phyloP scores from a whole-genome alignment of 2,113 vertebrate genomes.

The Athene cunicularia region DNA sequence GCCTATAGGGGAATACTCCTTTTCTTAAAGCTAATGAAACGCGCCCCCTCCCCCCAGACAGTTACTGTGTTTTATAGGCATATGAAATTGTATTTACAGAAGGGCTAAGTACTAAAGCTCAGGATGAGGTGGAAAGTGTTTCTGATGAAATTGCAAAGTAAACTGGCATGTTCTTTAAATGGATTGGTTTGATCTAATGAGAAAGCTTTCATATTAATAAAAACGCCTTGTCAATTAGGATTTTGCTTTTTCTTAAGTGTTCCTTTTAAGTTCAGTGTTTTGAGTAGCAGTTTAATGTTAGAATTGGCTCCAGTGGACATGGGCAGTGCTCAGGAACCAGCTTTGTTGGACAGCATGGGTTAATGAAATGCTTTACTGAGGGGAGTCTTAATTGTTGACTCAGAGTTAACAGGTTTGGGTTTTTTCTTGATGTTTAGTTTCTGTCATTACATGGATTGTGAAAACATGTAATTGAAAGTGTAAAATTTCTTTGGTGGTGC shows the following conservation, averaged over 20 bases:
- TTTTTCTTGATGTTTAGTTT: background rate
- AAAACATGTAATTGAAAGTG: background rate
- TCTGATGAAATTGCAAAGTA: background rate
- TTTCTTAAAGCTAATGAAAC: background rate
- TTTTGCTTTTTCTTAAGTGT: background rate
- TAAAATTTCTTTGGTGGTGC: background rate
- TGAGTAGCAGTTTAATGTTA: background rate
- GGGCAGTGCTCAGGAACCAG: background rate
- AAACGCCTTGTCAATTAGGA: background rate
- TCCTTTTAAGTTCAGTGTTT: background rate
- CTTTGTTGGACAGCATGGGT: background rate
- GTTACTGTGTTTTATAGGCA: background rate
- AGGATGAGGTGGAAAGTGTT: background rate
- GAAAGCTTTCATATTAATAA: background rate
- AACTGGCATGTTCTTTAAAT: background rate
- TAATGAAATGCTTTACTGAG: background rate
- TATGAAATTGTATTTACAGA: background rate
- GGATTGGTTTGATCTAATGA: background rate
- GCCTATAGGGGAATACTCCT: accelerated
- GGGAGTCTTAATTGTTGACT: no score
- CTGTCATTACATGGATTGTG: background rate
- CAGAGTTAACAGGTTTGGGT: background rate
- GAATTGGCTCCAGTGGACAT: accelerated
- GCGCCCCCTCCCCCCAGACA: accelerated
- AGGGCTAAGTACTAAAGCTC: no score